A percentile compares a stretch with the other conserved stretches of the same genome.
Conservation (phyloP, 2,888 invertebrate species). For the Pilophorus perplexus region DNA sequence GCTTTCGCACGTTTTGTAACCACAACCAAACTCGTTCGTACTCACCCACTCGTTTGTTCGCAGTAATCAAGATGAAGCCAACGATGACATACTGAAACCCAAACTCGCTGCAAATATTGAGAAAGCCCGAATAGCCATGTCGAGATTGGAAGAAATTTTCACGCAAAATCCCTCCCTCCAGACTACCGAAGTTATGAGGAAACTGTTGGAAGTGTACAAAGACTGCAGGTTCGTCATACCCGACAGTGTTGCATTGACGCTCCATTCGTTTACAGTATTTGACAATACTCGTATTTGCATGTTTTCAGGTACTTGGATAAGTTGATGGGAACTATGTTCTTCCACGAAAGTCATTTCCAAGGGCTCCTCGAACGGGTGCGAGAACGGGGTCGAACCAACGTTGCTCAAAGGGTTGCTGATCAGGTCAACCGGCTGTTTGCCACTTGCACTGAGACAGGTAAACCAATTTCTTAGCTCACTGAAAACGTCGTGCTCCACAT, state of each 20-base stretch:
- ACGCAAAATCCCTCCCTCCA: slow-evolving; percentile 72
- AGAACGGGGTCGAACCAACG: slow-evolving; percentile 66
- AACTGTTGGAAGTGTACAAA: slow-evolving; percentile 76
- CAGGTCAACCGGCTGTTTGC: slow-evolving; percentile 57
- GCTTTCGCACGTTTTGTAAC: not conserved
- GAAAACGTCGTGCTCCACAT: not conserved
- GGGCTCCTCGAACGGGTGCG: slow-evolving; percentile 72
- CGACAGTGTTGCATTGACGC: no score
- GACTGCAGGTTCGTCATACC: slow-evolving; percentile 72
- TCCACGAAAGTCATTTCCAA: slow-evolving; percentile 77
- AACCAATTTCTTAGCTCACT: not conserved
- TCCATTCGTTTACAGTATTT: no score
- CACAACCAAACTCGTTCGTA: not conserved
- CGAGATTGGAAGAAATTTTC: slow-evolving; percentile 74
- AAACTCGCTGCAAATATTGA: slow-evolving; percentile 74
- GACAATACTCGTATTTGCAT: no score
- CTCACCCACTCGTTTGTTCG: not conserved
- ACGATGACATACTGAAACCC: slow-evolving; percentile 54
- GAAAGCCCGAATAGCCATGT: slow-evolving; percentile 71
- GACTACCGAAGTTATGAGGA: slow-evolving; percentile 74
- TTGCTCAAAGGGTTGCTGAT: slow-evolving; percentile 70
- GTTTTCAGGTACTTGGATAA: slow-evolving; percentile 73
- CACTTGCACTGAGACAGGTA: slow-evolving; percentile 11
- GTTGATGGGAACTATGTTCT: slow-evolving; percentile 79
- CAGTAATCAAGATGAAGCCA: slow-evolving; percentile 39